phyloP scores from a whole-genome alignment of 2,113 vertebrate genomes.

The Muntiacus muntjak region DNA sequence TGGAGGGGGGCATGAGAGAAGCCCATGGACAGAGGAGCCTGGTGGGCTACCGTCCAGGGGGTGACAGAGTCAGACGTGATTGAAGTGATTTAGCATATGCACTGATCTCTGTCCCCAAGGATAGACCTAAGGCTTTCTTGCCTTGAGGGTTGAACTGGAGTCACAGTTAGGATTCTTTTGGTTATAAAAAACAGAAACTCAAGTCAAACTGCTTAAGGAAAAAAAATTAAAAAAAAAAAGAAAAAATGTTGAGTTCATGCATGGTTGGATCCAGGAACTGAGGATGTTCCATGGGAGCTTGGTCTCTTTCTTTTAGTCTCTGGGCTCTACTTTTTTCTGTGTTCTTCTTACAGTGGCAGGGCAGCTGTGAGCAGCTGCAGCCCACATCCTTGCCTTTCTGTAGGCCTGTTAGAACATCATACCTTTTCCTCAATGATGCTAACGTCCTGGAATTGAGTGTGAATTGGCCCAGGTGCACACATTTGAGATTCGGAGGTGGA shows the following conservation, averaged over 20 bases:
- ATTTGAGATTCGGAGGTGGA: neutral
- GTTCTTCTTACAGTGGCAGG: neutral
- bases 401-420: neutral
- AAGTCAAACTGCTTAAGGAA: neutral
- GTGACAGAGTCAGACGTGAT: neutral
- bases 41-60: neutral
- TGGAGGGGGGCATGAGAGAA: neutral
- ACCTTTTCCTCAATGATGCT: neutral
- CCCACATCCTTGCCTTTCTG: neutral
- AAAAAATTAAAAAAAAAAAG: neutral
- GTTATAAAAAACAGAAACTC: neutral
- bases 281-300: accelerated
- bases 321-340: neutral
- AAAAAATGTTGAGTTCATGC: neutral
- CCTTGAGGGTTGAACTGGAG: neutral
- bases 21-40: neutral
- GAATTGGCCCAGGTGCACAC: neutral
- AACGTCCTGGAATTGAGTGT: too few species aligned
- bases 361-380: too few species aligned
- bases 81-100: neutral
- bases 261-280: neutral
- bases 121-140: neutral
- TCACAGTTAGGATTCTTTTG: neutral
- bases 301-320: neutral
- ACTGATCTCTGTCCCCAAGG: neutral